Conservation (phyloP, 2,888 invertebrate genomes). For the Dione vanillae region DNA sequence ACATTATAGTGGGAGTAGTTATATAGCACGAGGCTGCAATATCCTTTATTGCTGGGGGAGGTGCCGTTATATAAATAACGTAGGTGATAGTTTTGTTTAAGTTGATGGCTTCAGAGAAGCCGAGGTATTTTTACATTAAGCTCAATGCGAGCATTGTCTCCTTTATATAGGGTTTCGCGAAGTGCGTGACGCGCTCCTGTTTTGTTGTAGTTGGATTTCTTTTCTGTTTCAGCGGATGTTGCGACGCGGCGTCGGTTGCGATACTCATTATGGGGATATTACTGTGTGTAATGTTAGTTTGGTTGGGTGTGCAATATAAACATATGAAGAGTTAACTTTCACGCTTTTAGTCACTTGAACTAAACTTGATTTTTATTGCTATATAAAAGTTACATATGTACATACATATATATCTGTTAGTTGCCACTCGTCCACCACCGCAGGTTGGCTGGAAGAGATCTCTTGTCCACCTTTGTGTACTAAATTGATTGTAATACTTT, state of each 20-base stretch:
- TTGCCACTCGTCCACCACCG: no score
- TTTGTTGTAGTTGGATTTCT: slow-evolving; percentile 4
- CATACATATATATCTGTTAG: no score
- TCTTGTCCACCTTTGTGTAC: no score
- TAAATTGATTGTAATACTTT: no score
- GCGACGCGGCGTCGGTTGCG: not conserved
- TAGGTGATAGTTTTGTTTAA: slow-evolving; percentile 42
- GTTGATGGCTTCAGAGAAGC: slow-evolving; percentile 28
- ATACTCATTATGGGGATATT: not conserved
- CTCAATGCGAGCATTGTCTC: slow-evolving; percentile 19
- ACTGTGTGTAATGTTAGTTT: not conserved
- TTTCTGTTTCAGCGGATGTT: slow-evolving; percentile 2
- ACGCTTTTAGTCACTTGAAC: no score
- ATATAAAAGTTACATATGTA: no score
- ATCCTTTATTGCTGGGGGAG: slow-evolving; percentile 43
- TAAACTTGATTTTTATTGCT: no score
- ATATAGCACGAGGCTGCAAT: slow-evolving; percentile 43
- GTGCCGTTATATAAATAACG: slow-evolving; percentile 44
- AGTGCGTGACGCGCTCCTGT: slow-evolving; percentile 15
- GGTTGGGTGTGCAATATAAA: not conserved
- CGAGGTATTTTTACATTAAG: slow-evolving; percentile 27
- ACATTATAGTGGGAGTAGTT: slow-evolving; percentile 57
- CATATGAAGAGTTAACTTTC: no score
- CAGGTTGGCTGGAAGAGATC: no score
- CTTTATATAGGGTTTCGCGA: slow-evolving; percentile 19